These are phyloP conservation scores for Calidris pugnax DNA, from an alignment of 2,113 vertebrate genomes.

Conservation along the genomic window DNA sequence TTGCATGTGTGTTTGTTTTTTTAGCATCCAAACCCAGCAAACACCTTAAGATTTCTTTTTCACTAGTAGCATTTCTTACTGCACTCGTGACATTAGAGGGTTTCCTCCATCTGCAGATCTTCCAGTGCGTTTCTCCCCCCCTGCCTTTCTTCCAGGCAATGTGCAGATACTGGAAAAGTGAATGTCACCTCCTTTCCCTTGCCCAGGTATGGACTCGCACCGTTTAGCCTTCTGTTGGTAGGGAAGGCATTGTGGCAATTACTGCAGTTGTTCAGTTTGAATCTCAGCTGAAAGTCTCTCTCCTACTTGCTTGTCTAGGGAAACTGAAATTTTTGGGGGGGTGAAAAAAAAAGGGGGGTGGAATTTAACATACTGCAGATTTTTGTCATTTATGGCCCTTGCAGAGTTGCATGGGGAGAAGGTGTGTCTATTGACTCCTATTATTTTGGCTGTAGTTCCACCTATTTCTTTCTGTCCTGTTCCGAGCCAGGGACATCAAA, in stretches of 20 bases:
- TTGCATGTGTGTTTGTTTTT: neutral
- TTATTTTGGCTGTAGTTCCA: conserved; percentile 23
- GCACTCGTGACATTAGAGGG: neutral
- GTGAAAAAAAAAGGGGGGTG: neutral
- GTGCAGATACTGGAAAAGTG: neutral
- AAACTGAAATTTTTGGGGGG: conserved; percentile 29
- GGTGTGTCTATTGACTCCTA: neutral
- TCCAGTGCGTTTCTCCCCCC: neutral
- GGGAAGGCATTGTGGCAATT: neutral
- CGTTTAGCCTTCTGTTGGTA: neutral
- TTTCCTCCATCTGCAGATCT: neutral
- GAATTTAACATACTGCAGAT: conserved; percentile 5
- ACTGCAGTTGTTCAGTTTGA: conserved; percentile 28
- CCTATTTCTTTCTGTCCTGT: neutral
- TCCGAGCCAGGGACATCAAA: neutral
- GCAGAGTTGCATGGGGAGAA: neutral
- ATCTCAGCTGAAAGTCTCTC: neutral
- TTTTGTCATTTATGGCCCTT: conserved; percentile 18
- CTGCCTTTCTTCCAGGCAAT: neutral
- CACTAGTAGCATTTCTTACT: neutral
- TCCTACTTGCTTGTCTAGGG: conserved; percentile 9
- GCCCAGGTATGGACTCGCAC: neutral
- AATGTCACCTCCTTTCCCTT: neutral
- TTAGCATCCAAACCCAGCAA: neutral
- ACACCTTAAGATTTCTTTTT: neutral